A percentile compares a stretch with the other conserved stretches of the same genome.
Conservation (phyloP, 2,113 vertebrate genomes). For the Bombycilla garrulus region DNA sequence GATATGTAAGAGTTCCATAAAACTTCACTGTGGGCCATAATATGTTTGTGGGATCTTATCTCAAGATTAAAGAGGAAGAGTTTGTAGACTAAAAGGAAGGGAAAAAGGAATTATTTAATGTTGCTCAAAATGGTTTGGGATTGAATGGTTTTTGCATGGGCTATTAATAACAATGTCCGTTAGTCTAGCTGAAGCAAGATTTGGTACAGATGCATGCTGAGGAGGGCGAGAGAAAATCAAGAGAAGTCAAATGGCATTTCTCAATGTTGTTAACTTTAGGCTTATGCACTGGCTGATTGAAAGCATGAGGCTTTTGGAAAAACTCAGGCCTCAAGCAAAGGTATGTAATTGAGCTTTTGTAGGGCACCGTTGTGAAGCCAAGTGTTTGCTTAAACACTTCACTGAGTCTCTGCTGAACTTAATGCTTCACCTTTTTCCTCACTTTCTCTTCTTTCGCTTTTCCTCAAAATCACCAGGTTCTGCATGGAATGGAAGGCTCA, state of each 20-base stretch:
- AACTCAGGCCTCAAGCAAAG: not conserved
- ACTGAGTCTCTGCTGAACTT: not conserved
- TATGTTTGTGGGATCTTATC: not conserved
- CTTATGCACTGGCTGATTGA: not conserved
- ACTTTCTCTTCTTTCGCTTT: not conserved
- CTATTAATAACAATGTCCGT: not conserved
- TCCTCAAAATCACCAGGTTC: not conserved
- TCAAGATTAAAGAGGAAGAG: not conserved
- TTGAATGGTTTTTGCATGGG: not conserved
- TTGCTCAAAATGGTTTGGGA: not conserved
- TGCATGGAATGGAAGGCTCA: not conserved
- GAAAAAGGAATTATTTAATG: not conserved
- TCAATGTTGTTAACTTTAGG: not conserved
- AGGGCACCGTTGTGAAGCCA: accelerated
- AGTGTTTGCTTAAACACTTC: not conserved
- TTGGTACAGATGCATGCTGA: not conserved
- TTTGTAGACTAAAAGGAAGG: not conserved
- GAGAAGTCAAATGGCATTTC: not conserved
- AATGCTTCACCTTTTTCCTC: not conserved
- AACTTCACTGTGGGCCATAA: accelerated
- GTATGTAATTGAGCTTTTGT: not conserved
- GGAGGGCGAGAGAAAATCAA: not conserved
- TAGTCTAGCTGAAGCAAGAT: not conserved
- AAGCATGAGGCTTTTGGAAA: not conserved
- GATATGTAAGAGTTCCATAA: not conserved